Base-by-base conservation (phyloP, 2,113 vertebrate genomes). In the Corythornis vintsioides region DNA sequence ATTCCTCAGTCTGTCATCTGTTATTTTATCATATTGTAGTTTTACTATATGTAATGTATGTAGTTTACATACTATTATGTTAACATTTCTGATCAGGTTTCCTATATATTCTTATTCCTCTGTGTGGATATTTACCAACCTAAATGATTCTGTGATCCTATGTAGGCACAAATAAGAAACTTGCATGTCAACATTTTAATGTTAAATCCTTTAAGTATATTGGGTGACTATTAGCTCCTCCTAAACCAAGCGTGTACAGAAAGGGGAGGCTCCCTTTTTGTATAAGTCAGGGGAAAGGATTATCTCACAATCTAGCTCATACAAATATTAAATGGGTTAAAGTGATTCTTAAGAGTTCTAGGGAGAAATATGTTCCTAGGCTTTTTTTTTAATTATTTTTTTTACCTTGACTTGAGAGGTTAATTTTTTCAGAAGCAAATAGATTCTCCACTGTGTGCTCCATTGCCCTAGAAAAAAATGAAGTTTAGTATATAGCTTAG, bases 211-310 rank as follows among this genome's bases (percentile, higher is more conserved):
- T 61, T 76, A 77, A 61, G 43, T 15, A 11, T 11, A 8, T 20
- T 28, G 9, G 14, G 69, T 50, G n/a, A 45, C 21, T 78, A 2
- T 0, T 11, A 57, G 52, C 79, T 79, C n/a, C 64, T 91, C 71
- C 83, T 90, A 66, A 91, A 29, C 22, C 56, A 63, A 43, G 48
- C 18, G 3, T 64, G 61, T 63, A 6, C 16, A 71, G 52, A 66
- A 83, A 73, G 33, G 12, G 94, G 88, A 93, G 59, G 33, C 79
- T 91, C 90, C 86, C 72, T 94, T 69, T 76, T 66, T 57, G 14
- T 61, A 48, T 65, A 93, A 52, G 67, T 52, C 48, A 38, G 33
- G 13, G 33, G 67, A 38, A 69, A 40, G 48, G 67, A 70, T 38
- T 93, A 35, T 33, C 60, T 35, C 45, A 33, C 6, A 69, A 69